A percentile compares a stretch with the other conserved stretches of the same genome.
These are phyloP conservation scores for Sminthurinus aureus DNA, from an alignment of 2,888 invertebrate species.

Conservation along the genomic window DNA sequence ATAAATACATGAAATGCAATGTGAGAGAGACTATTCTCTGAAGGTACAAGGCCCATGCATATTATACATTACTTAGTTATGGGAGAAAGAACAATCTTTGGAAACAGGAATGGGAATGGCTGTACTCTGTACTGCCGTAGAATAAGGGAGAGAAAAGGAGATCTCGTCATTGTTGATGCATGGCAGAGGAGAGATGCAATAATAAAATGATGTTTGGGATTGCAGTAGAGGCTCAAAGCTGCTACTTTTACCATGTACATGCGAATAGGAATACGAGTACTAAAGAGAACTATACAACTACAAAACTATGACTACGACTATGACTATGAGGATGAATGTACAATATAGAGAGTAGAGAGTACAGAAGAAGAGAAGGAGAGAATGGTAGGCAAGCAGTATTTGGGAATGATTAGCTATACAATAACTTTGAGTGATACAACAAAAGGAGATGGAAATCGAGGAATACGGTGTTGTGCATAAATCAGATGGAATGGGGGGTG, in stretches of 20 bases:
- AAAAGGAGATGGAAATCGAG: constrained; percentile 39
- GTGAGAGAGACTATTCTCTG: neutral
- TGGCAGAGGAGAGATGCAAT: constrained; percentile 38
- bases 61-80: constrained; percentile 42
- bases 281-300: neutral
- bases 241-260: neutral
- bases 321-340: neutral
- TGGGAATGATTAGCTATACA: constrained; percentile 39
- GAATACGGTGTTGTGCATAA: constrained; percentile 44
- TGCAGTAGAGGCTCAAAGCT: constrained; percentile 35
- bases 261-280: neutral
- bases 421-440: constrained; percentile 39
- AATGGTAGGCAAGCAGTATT: constrained; percentile 31
- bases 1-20: neutral
- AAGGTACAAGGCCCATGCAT: constrained; percentile 21
- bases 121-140: neutral
- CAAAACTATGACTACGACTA: neutral
- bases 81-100: constrained; percentile 37
- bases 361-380: neutral
- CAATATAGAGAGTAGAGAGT: neutral
- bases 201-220: constrained; percentile 42
- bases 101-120: neutral
- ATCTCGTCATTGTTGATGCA: constrained; percentile 42
- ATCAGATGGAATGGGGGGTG: constrained; percentile 49
- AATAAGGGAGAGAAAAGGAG: constrained; percentile 12